Evolutionary conservation across 2,888 invertebrate species (phyloP).

Genomic region (Idaea dimidiata): DNA sequence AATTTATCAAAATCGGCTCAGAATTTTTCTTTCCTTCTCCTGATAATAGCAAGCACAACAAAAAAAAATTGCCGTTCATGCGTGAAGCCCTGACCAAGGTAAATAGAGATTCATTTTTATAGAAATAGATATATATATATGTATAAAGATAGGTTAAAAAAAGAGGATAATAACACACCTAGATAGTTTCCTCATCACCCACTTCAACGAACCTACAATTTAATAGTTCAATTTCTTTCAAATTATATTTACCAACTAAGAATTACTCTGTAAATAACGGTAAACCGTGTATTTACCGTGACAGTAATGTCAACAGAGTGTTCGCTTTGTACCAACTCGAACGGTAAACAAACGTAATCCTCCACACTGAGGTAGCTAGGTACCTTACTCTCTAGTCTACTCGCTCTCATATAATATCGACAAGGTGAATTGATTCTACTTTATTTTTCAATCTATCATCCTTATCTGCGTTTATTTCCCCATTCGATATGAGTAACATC

Average conservation of each 20-base stretch:
- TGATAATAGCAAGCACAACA: too few species aligned
- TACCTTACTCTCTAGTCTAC: neutral
- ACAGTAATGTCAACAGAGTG: slow-evolving; percentile 73
- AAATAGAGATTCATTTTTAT: too few species aligned
- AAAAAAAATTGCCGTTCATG: too few species aligned
- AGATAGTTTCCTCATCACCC: too few species aligned
- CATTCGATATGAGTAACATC: slow-evolving; percentile 33
- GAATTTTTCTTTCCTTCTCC: too few species aligned
- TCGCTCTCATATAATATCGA: slow-evolving; percentile 26
- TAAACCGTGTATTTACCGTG: slow-evolving; percentile 71
- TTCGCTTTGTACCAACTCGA: slow-evolving; percentile 67
- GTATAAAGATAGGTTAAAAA: too few species aligned
- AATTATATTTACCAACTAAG: slow-evolving; percentile 46
- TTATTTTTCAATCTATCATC: slow-evolving; percentile 42
- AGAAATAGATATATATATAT: too few species aligned
- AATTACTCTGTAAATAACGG: slow-evolving; percentile 70
- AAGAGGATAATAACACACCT: too few species aligned
- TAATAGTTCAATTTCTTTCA: slow-evolving; percentile 36
- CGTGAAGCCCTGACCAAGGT: too few species aligned
- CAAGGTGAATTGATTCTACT: slow-evolving; percentile 36
- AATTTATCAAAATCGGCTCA: too few species aligned
- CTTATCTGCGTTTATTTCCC: slow-evolving; percentile 24
- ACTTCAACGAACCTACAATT: slow-evolving; percentile 4
- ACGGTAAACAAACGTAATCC: slow-evolving; percentile 69
- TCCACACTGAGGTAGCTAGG: slow-evolving; percentile 26